phyloP scores from a whole-genome alignment of 2,797 vertebrate genomes.

The Gila robusta region DNA sequence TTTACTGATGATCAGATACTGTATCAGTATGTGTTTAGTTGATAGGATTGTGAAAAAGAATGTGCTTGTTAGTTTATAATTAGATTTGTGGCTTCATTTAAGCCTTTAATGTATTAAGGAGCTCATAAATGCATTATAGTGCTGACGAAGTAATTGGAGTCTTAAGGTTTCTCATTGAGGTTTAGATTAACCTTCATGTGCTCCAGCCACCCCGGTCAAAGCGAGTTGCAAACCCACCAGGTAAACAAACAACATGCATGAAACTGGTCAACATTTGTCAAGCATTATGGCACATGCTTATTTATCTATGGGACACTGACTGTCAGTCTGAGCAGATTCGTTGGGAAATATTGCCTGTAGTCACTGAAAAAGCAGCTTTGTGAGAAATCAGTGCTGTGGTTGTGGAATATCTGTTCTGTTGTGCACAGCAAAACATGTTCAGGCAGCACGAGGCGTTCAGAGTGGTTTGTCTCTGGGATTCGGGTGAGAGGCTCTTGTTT shows the following conservation, averaged over 20 bases:
- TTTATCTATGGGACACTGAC: not conserved
- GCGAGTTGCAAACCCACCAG: not conserved
- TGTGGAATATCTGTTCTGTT: conserved; percentile 8
- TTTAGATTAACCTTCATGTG: conserved; percentile 49
- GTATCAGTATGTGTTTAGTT: not conserved
- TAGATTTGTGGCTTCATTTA: conserved; percentile 38
- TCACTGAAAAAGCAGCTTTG: conserved; percentile 11
- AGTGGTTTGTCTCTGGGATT: conserved; percentile 47
- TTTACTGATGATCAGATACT: not conserved
- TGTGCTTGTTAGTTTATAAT: conserved; percentile 16
- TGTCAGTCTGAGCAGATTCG: not conserved
- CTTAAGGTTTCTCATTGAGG: conserved; percentile 44
- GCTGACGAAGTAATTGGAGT: conserved; percentile 58
- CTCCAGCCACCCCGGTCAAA: not conserved
- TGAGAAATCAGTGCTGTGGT: conserved; percentile 14
- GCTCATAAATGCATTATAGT: conserved; percentile 29
- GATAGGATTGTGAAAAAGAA: not conserved
- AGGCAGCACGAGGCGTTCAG: conserved; percentile 36
- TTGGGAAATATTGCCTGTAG: conserved; percentile 28
- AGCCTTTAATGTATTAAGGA: conserved; percentile 38
- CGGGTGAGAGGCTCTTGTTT: conserved; percentile 41
- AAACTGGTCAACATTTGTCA: not conserved
- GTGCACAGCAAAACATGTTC: conserved; percentile 40
- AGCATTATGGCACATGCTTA: not conserved
- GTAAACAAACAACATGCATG: not conserved